Percentiles rank a stretch among this genome's conserved stretches.
These are phyloP conservation scores for Pogonocherus hispidulus DNA, from an alignment of 2,888 invertebrate genomes.

Conservation along the genomic window DNA sequence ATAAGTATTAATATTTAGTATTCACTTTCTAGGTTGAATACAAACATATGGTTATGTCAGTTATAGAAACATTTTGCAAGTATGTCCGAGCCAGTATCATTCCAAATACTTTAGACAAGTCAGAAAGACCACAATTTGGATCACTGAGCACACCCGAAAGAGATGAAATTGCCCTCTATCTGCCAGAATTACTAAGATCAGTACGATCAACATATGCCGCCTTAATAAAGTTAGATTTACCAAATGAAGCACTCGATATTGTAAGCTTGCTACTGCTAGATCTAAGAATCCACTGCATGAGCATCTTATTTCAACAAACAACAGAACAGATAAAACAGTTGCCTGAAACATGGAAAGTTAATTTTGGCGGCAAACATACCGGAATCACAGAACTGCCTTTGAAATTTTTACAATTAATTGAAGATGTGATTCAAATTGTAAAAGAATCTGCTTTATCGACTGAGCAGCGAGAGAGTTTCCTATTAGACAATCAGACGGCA, in stretches of 20 bases:
- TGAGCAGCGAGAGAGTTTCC: conserved; percentile 76
- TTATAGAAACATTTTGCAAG: conserved; percentile 81
- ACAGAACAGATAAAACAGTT: conserved; percentile 82
- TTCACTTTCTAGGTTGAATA: conserved; percentile 53
- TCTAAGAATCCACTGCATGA: conserved; percentile 88
- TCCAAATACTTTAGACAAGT: conserved; percentile 73
- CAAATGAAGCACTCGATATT: conserved; percentile 88
- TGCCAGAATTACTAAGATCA: conserved; percentile 80
- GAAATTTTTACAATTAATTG: conserved; percentile 80
- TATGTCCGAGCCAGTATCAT: conserved; percentile 82
- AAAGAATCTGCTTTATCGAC: conserved; percentile 80
- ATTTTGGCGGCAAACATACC: conserved; percentile 86
- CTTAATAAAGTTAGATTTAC: conserved; percentile 87
- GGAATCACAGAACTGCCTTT: conserved; percentile 71
- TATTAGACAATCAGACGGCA: conserved; percentile 72
- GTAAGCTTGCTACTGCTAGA: conserved; percentile 89
- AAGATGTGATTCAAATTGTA: conserved; percentile 79
- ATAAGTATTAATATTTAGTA: too few species aligned
- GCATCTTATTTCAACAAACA: conserved; percentile 87
- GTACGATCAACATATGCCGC: conserved; percentile 86
- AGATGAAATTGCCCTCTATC: conserved; percentile 76
- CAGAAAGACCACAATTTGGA: conserved; percentile 68
- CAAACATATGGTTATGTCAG: conserved; percentile 84
- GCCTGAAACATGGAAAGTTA: conserved; percentile 89
- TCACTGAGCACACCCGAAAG: conserved; percentile 71